Evolutionary conservation across 2,888 invertebrate genomes (phyloP), one percentile per base, ranked within the genome.

Genomic region (Auanema sp.): DNA sequence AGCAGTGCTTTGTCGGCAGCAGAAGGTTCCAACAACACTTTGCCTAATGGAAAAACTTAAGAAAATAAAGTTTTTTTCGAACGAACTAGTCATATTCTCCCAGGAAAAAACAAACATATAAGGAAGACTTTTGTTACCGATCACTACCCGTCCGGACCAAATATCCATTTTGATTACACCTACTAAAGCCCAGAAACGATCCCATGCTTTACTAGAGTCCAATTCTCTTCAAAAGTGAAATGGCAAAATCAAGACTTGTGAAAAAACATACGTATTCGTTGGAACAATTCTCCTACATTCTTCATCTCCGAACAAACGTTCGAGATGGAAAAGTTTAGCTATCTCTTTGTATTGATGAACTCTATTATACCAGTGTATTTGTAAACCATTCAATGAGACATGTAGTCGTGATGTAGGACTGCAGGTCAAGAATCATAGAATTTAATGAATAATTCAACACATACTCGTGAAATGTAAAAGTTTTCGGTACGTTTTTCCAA

Each of bases 101-200:
- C 49, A 62, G 3, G 62, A 57, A 18, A 62, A 57, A 8, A 62
- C 62, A 16, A 57, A 56, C 62, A 62, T 62, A 16, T 94, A 93
- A 0, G 97, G 96, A 24, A 96, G 90, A 69, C 94, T 87, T 68
- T 92, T 89, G 86, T 97, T 98, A 41, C 97, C 97, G 85, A 95
- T 94, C 5, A 96, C 92, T 70, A 95, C 88, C 68, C 94, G 90
- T 54, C 93, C 93, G 41, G 92, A 90, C 76, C 91, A 91, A 57
- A 97, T 89, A 84, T 96, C 95, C 72, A 93, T 41, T 11, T 69
- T 63, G 8, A 80, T 69, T 8, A 68, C 58, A 23, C 81, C 80
- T 23, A 78, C 56, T 14, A 81, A 60, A 41, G 75, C 68, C 81
- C 79, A 81, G 43, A 80, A 66, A 41, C 74, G 70, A 43, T 79